A percentile compares a stretch with the other conserved stretches of the same genome.
These are phyloP conservation scores for Melipona quadrifasciata DNA, from an alignment of 1,140 invertebrate genomes.

Conservation along the genomic window DNA sequence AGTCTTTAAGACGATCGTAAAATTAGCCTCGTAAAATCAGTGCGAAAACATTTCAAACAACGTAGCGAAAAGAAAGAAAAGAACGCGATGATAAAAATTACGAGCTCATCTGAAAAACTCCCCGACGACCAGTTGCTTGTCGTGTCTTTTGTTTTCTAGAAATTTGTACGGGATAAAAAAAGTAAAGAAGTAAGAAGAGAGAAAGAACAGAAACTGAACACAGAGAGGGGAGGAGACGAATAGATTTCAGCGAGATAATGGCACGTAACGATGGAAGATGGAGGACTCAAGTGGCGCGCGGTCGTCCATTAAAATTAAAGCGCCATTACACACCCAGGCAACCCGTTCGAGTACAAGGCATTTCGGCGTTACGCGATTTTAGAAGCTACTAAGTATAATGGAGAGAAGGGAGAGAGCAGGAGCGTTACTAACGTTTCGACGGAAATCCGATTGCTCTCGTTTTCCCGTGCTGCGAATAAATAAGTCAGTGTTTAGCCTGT, in stretches of 20 bases:
- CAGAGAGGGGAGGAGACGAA: not conserved
- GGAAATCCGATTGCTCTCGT: constrained; percentile 1
- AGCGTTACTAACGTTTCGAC: not conserved
- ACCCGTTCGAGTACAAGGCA: not conserved
- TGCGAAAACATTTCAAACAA: not conserved
- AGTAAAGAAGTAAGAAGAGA: too few species aligned
- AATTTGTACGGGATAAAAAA: not conserved
- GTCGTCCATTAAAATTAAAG: constrained; percentile 24
- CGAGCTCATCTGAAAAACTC: not conserved
- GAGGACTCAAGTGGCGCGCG: not conserved
- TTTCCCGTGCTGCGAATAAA: not conserved
- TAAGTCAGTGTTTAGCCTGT: not conserved
- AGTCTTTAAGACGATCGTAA: too few species aligned
- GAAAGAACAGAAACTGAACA: too few species aligned
- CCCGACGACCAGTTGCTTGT: not conserved
- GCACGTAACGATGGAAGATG: constrained; percentile 15
- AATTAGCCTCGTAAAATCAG: too few species aligned
- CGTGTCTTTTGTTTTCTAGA: not conserved
- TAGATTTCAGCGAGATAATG: constrained; percentile 17
- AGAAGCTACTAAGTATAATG: not conserved
- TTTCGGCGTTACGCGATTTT: constrained; percentile 2
- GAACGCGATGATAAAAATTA: not conserved
- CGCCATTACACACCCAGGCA: constrained; percentile 20
- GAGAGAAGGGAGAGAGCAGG: not conserved
- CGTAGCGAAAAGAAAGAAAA: not conserved